Evolutionary conservation across 2,797 vertebrate species (phyloP).

Genomic region (Peromyscus eremicus): DNA sequence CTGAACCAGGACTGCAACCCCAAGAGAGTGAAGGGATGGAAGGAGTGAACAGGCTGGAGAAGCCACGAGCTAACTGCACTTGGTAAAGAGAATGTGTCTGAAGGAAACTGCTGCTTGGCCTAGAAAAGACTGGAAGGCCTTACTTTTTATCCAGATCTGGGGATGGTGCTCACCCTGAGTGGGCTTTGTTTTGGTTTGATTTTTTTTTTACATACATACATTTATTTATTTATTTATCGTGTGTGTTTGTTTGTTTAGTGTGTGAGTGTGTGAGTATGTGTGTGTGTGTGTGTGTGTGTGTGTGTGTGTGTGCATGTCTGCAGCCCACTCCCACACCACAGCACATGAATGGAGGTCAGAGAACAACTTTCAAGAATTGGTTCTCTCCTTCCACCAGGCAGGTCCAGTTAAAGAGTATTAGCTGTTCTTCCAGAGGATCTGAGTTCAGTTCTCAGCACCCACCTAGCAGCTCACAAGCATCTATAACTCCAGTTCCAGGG

Average conservation of each 20-base stretch:
- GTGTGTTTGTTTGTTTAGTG: background rate
- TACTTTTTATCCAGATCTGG: background rate
- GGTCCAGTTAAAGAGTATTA: background rate
- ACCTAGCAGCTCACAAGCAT: background rate
- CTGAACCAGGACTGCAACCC: background rate
- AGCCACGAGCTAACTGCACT: fast-evolving
- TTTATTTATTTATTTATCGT: background rate
- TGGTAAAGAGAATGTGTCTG: background rate
- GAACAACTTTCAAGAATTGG: background rate
- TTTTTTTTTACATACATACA: background rate
- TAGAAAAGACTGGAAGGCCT: background rate
- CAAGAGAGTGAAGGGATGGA: fast-evolving
- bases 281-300: background rate
- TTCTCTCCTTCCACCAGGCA: background rate
- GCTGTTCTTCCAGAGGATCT: background rate
- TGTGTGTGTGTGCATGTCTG: background rate
- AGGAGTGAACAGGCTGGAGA: background rate
- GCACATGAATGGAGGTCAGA: background rate
- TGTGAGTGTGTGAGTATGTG: background rate
- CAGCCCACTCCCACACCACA: background rate
- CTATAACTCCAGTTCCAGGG: background rate
- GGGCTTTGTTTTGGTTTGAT: background rate
- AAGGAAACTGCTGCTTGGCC: background rate
- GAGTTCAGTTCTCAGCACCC: background rate
- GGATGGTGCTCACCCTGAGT: background rate